Conservation (phyloP, 2,888 invertebrate genomes). For the Tetramorium bicarinatum region DNA sequence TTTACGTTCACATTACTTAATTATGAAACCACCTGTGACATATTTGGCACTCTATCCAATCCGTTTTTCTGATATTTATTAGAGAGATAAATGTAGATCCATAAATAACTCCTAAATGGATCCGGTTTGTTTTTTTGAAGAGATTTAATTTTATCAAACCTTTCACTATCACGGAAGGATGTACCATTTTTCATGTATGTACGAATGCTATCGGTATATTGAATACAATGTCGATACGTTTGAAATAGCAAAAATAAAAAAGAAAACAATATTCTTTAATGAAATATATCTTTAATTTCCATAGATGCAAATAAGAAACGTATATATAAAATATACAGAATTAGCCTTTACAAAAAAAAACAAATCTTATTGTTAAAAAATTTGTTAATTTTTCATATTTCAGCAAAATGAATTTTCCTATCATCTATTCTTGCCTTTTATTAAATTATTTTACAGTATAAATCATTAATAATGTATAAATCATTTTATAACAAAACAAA, state of each 20-base stretch:
- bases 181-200: not conserved
- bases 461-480: not conserved
- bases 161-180: constrained; percentile 10
- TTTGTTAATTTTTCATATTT: not conserved
- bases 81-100: not conserved
- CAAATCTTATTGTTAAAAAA: not conserved
- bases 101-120: constrained; percentile 27
- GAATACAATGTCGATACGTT: not conserved
- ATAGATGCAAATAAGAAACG: constrained; percentile 1
- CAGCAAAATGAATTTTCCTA: not conserved
- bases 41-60: constrained; percentile 35
- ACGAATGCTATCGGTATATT: constrained; percentile 11
- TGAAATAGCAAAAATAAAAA: not conserved
- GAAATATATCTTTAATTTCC: not conserved
- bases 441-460: not conserved
- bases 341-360: not conserved
- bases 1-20: constrained; percentile 5
- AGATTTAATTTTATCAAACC: constrained; percentile 37
- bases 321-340: not conserved
- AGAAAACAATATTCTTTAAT: not conserved
- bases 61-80: not conserved
- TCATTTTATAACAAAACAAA: not conserved
- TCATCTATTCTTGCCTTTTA: not conserved
- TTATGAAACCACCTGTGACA: constrained; percentile 49
- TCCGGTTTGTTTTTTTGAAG: constrained; percentile 7